Percentiles rank a stretch among this genome's conserved stretches.
phyloP scores from a whole-genome alignment of 2,113 vertebrate species.

The Acrocephalus kingi region DNA sequence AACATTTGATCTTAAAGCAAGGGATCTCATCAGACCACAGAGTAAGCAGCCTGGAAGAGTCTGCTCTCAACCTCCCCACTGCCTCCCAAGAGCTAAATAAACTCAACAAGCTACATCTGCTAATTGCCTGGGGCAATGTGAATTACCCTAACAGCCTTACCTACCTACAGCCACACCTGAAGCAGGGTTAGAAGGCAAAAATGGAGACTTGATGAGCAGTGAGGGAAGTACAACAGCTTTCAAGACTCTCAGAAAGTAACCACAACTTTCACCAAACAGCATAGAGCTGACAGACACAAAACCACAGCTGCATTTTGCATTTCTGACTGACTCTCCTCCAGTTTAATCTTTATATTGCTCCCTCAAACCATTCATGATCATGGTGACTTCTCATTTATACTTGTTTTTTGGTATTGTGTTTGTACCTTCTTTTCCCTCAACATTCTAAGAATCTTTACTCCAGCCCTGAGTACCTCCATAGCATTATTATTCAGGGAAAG shows the following conservation, averaged over 20 bases:
- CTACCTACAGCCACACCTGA: conserved; percentile 11
- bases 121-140: not conserved
- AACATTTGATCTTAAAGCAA: not conserved
- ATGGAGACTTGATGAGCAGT: not conserved
- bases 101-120: conserved; percentile 9
- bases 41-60: not conserved
- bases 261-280: not conserved
- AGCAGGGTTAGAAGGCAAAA: not conserved
- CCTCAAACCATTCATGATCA: not conserved
- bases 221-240: not conserved
- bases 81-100: not conserved
- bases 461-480: not conserved
- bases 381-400: not conserved
- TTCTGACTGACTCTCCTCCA: not conserved
- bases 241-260: not conserved
- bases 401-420: not conserved
- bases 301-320: not conserved
- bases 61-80: not conserved
- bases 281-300: not conserved
- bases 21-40: not conserved
- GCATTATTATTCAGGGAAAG: not conserved
- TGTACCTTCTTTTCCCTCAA: not conserved
- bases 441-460: not conserved
- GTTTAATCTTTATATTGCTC: not conserved
- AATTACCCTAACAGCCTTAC: not conserved